phyloP scores from a whole-genome alignment of 2,797 vertebrate genomes.

The Adelosebastes latens region DNA sequence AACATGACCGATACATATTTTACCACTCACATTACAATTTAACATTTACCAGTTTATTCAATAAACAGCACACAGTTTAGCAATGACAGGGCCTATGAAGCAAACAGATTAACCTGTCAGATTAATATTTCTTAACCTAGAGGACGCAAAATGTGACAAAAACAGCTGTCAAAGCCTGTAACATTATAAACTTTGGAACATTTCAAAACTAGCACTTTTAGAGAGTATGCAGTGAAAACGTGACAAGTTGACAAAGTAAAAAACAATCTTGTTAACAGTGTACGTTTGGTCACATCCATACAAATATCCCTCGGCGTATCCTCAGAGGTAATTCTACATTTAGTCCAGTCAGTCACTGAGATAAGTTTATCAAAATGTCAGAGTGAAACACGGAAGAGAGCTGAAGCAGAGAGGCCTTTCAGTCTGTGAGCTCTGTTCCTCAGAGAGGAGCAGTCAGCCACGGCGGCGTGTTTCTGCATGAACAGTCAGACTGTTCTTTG shows the following conservation, averaged over 20 bases:
- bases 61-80: not conserved
- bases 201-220: not conserved
- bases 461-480: conserved; percentile 34
- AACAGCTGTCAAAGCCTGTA: not conserved
- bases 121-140: not conserved
- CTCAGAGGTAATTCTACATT: conserved; percentile 5
- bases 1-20: not conserved
- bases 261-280: conserved; percentile 2
- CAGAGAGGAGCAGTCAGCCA: conserved; percentile 31
- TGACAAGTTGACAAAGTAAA: not conserved
- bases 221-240: not conserved
- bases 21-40: not conserved
- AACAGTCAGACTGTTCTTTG: conserved; percentile 17
- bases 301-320: not conserved
- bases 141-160: not conserved
- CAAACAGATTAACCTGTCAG: not conserved
- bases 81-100: not conserved
- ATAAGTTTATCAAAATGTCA: conserved; percentile 33
- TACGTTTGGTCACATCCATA: not conserved
- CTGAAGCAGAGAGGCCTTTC: conserved; percentile 9
- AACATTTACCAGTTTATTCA: not conserved
- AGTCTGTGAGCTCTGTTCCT: conserved; percentile 15
- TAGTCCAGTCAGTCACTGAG: not conserved
- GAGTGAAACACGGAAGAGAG: conserved; percentile 7
- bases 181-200: not conserved